A percentile compares a stretch with the other conserved stretches of the same genome.
Evolutionary conservation across 2,888 invertebrate genomes (phyloP).

Genomic region (Chymomyza fuscimana): DNA sequence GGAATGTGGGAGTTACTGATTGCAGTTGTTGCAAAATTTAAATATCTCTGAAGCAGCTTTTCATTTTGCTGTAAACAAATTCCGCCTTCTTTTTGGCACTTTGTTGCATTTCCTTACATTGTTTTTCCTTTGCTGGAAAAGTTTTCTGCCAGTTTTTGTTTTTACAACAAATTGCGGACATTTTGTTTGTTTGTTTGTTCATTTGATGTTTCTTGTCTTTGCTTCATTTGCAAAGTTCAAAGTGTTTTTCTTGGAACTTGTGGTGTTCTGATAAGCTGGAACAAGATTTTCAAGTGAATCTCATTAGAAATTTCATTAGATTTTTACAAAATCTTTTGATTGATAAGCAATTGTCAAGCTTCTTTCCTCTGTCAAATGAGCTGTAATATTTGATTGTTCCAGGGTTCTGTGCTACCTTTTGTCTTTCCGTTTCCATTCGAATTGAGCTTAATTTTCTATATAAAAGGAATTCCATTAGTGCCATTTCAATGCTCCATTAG

Average conservation of each 20-base stretch:
- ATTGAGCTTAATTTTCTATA: not conserved
- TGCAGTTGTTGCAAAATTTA: conserved; percentile 24
- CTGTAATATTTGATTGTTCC: not conserved
- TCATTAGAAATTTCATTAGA: not conserved
- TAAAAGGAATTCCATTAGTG: conserved; percentile 1
- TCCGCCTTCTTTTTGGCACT: conserved; percentile 3
- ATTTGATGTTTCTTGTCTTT: not conserved
- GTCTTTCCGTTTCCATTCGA: not conserved
- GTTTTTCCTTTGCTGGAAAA: conserved; percentile 6
- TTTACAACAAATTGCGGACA: conserved; percentile 8
- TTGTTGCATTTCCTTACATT: conserved; percentile 5
- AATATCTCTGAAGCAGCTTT: not conserved
- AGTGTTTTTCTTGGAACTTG: not conserved
- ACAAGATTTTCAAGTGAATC: not conserved
- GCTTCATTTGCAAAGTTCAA: conserved; percentile 6
- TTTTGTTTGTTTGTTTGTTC: not conserved
- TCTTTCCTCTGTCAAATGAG: not conserved
- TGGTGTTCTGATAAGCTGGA: not conserved
- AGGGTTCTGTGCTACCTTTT: not conserved
- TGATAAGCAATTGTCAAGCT: not conserved
- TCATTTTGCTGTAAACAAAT: not conserved
- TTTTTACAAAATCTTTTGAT: not conserved
- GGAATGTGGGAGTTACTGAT: conserved; percentile 30
- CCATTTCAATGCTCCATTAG: conserved; percentile 4
- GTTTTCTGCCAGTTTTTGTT: not conserved